Evolutionary conservation across 1,140 invertebrate genomes (phyloP), one percentile per base, ranked within the genome.

Genomic region (Anadara kagoshimensis): DNA sequence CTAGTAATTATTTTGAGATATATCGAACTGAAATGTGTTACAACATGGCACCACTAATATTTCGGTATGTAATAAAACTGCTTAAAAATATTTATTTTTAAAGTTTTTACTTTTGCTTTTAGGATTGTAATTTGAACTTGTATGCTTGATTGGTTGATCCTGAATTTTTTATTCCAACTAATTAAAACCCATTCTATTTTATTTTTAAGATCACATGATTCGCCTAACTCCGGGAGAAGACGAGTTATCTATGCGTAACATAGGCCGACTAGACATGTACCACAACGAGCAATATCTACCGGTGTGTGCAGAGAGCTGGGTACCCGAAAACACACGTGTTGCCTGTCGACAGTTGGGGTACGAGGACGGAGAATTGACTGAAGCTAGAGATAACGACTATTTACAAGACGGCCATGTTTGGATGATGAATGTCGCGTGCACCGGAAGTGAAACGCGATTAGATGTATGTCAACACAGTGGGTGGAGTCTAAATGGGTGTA

Each of bases 301-400:
- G 12, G 90, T 98, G 16, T 98, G 97, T 84, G 95, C 97, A 83
- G 95, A 97, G 83, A 96, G 96, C 85, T 98, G 95, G 95, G 95
- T 97, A 83, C 85, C 92, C 29, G 87, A 91, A 16, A 96, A 97
- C 74, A 95, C 94, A 0, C 88, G 90, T n/a, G 94, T 98, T 4
- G 93, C 95, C 11, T 98, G 96, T 89, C 64, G 72, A 18, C 82
- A 84, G 68, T 53, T 84, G 26, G 80, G 82, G 8, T 81, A 71
- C 57, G 51, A 36, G 26, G 69, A 75, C 51, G 82, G 80, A 14
- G 20, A 47, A 16, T 0, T 43, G 14, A 41, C 47, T 2, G 8
- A 18, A 5, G 24, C 47, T 7, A 29, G 29, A 18, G 54, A 44
- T n/a, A 43, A 47, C 16, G 61, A 43, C 24, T 45, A 24, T 29